These are phyloP conservation scores for Aethina tumida DNA, from an alignment of 1,140 invertebrate species.

Conservation along the genomic window DNA sequence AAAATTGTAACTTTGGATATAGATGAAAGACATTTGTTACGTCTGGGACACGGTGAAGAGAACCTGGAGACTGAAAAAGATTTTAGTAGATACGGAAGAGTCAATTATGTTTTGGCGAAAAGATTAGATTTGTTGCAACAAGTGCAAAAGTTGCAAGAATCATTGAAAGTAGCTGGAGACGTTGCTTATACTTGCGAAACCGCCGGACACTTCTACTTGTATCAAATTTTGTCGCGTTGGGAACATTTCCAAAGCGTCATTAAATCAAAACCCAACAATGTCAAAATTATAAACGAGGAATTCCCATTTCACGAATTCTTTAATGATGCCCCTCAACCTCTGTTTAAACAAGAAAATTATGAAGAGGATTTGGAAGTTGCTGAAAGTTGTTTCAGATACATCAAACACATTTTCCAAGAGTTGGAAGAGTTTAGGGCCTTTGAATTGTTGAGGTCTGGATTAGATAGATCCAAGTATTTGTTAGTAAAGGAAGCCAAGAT, in stretches of 20 bases:
- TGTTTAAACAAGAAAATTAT: conserved; percentile 74
- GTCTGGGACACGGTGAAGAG: conserved; percentile 99
- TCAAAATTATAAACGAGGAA: conserved; percentile 51
- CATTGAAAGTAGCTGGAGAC: conserved; percentile 77
- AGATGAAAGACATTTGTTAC: conserved; percentile 93
- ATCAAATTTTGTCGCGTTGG: conserved; percentile 84
- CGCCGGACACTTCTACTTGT: conserved; percentile 85
- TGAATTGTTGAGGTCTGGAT: conserved; percentile 86
- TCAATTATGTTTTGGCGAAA: conserved; percentile 95
- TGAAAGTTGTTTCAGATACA: conserved; percentile 88
- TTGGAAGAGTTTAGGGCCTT: conserved; percentile 98
- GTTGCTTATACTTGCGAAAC: conserved; percentile 98
- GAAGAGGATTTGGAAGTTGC: conserved; percentile 88
- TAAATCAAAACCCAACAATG: conserved; percentile 39
- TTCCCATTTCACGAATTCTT: conserved; percentile 94
- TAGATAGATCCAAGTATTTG: conserved; percentile 92
- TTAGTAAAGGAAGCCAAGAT: conserved; percentile 99
- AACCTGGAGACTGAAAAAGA: conserved; percentile 93
- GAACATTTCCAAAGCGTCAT: conserved; percentile 70
- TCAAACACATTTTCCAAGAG: conserved; percentile 92
- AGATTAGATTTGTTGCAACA: conserved; percentile 81
- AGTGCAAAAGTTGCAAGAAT: conserved; percentile 82
- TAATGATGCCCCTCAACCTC: conserved; percentile 81
- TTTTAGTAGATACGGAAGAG: conserved; percentile 78
- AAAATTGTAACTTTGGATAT: conserved; percentile 98